Conservation (phyloP, 2,797 vertebrate genomes). For the Chrosomus eos region DNA sequence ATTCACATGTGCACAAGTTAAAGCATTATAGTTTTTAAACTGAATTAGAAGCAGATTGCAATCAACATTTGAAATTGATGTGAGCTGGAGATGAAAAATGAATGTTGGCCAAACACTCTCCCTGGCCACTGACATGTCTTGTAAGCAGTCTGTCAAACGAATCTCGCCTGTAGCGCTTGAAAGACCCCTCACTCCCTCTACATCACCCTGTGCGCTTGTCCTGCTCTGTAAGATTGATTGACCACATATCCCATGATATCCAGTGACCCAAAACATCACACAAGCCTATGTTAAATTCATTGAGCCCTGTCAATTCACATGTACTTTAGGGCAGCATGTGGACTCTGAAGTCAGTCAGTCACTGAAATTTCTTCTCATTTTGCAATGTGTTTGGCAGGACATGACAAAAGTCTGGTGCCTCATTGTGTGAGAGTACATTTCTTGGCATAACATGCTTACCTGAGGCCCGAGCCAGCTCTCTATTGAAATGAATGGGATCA, state of each 20-base stretch:
- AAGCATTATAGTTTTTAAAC: not conserved
- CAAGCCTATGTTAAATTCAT: slow-evolving; percentile 43
- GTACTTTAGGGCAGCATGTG: slow-evolving; percentile 27
- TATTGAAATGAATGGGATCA: not conserved
- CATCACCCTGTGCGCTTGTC: slow-evolving; percentile 36
- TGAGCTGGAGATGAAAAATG: slow-evolving; percentile 16
- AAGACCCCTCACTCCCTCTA: slow-evolving; percentile 26
- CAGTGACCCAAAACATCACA: slow-evolving; percentile 52
- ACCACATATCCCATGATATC: slow-evolving; percentile 39
- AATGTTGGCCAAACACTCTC: not conserved
- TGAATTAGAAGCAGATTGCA: not conserved
- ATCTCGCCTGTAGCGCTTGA: not conserved
- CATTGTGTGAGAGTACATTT: not conserved
- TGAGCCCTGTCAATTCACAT: slow-evolving; percentile 23
- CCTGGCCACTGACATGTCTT: slow-evolving; percentile 10
- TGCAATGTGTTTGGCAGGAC: not conserved
- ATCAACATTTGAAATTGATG: not conserved
- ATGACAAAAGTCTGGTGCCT: not conserved
- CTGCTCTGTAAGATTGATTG: slow-evolving; percentile 23
- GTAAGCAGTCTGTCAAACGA: slow-evolving; percentile 28
- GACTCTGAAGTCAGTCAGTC: not conserved
- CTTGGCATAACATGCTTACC: not conserved
- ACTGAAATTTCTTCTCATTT: slow-evolving; percentile 4
- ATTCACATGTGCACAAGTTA: not conserved
- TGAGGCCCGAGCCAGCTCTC: not conserved